Percentiles rank a stretch among this genome's conserved stretches.
phyloP scores from a whole-genome alignment of 2,113 vertebrate species.

The Cariama cristata region DNA sequence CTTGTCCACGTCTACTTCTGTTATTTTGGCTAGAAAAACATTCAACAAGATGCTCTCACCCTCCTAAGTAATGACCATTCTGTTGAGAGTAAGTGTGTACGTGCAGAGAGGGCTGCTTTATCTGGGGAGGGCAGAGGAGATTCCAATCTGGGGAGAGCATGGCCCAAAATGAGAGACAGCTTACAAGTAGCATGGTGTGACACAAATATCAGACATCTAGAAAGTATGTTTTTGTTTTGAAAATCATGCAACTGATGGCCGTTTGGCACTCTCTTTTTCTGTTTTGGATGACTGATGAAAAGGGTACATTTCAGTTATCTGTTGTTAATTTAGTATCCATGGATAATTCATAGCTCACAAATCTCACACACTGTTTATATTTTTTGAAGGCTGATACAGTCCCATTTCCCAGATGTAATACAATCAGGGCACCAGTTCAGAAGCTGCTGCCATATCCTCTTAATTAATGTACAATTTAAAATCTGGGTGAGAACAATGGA shows the following conservation, averaged over 20 bases:
- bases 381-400: slow-evolving; percentile 15
- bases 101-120: not conserved
- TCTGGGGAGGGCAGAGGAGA: not conserved
- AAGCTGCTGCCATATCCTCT: slow-evolving; percentile 17
- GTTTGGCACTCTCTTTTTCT: not conserved
- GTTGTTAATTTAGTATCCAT: not conserved
- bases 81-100: not conserved
- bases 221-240: not conserved
- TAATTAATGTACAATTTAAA: slow-evolving; percentile 50
- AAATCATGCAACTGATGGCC: not conserved
- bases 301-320: not conserved
- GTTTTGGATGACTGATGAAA: not conserved
- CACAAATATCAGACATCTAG: not conserved
- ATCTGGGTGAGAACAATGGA: not conserved
- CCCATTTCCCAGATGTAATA: slow-evolving; percentile 13
- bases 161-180: not conserved
- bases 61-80: not conserved
- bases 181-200: not conserved
- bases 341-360: not conserved
- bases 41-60: not conserved
- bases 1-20: not conserved
- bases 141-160: not conserved
- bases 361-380: not conserved
- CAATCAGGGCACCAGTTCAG: slow-evolving; percentile 41
- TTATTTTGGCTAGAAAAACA: not conserved